These are phyloP conservation scores for Drosophila navojoa DNA, from an alignment of 1,140 invertebrate species.

Conservation along the genomic window DNA sequence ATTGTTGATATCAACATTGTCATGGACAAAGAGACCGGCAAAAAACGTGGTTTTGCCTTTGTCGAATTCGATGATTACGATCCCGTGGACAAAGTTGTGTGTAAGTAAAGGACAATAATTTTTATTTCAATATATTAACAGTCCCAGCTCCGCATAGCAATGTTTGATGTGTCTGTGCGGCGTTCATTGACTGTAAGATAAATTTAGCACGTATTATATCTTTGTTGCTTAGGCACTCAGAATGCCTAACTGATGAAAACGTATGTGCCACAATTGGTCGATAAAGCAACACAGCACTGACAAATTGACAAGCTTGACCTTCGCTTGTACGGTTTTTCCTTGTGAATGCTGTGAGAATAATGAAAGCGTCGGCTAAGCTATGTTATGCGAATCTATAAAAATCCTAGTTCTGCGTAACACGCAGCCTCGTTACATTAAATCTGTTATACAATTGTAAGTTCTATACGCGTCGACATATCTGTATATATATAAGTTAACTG, in stretches of 20 bases:
- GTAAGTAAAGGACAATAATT: constrained; percentile 84
- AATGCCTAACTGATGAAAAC: constrained; percentile 72
- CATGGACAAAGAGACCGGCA: constrained; percentile 95
- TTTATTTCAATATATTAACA: constrained; percentile 24
- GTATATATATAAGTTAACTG: too few relatives aligned
- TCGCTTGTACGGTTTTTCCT: constrained; percentile 33
- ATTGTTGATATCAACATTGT: constrained; percentile 94
- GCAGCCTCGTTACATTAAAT: constrained; percentile 63
- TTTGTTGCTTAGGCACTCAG: constrained; percentile 52
- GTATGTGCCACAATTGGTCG: constrained; percentile 61
- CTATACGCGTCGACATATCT: background rate
- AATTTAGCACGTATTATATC: constrained; percentile 75
- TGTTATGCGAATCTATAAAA: constrained; percentile 64
- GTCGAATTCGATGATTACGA: constrained; percentile 98
- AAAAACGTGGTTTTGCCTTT: constrained; percentile 97
- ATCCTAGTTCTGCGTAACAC: constrained; percentile 61
- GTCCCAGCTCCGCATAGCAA: constrained; percentile 81
- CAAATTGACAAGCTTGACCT: constrained; percentile 43
- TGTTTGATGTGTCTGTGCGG: constrained; percentile 70
- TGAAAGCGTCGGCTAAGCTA: constrained; percentile 72
- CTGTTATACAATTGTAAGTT: constrained; percentile 2
- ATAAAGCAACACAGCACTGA: constrained; percentile 50
- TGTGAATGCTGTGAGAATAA: constrained; percentile 86
- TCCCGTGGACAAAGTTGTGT: constrained; percentile 97
- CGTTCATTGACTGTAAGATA: constrained; percentile 78